A percentile compares a stretch with the other conserved stretches of the same genome.
These are phyloP conservation scores for Todiramphus chloris DNA, from an alignment of 2,113 vertebrate species.

Conservation along the genomic window DNA sequence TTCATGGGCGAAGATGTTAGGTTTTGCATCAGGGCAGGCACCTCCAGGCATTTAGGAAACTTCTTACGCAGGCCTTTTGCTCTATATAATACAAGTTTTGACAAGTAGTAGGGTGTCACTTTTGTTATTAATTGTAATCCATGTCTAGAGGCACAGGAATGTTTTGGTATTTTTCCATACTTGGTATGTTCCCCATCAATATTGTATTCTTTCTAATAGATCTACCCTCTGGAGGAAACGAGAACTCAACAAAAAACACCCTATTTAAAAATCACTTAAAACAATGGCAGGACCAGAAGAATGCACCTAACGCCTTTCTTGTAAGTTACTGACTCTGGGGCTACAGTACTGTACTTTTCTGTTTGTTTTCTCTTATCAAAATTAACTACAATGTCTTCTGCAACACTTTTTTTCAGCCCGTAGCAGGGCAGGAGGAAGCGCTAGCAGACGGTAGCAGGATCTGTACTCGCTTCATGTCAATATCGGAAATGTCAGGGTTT, in stretches of 20 bases:
- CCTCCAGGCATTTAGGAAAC: neutral
- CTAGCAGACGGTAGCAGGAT: neutral
- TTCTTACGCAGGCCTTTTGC: neutral
- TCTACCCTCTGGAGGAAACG: neutral
- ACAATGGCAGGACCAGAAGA: conserved; percentile 26
- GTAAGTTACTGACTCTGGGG: conserved; percentile 29
- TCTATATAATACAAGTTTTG: neutral
- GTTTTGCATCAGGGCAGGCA: neutral
- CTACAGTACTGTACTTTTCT: neutral
- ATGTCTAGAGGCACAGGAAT: neutral
- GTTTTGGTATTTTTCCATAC: neutral
- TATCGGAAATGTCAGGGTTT: conserved; percentile 56
- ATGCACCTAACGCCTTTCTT: neutral
- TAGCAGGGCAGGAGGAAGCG: conserved; percentile 41
- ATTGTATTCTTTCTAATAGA: conserved; percentile 6
- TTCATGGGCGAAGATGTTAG: neutral
- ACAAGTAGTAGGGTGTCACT: neutral
- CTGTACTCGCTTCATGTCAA: conserved; percentile 48
- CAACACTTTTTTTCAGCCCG: conserved; percentile 58
- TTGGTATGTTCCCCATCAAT: neutral
- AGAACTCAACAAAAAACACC: neutral
- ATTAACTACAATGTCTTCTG: neutral
- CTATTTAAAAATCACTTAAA: neutral
- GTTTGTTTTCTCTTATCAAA: neutral
- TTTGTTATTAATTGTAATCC: neutral